Evolutionary conservation across 2,113 vertebrate genomes (phyloP).

Genomic region (Bubo bubo): DNA sequence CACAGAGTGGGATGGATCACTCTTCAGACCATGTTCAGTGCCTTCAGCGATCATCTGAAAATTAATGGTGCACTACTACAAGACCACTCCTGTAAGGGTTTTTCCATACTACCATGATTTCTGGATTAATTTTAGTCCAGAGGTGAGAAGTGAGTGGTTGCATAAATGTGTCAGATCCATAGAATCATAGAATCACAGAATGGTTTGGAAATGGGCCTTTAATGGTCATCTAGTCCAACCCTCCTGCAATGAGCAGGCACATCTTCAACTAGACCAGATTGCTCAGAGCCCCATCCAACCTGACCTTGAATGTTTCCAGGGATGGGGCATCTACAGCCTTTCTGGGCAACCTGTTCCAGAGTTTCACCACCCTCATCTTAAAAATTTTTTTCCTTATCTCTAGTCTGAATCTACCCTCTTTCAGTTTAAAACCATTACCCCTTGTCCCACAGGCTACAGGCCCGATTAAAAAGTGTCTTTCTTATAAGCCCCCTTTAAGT

Average conservation of each 20-base stretch:
- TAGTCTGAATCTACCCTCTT: background rate
- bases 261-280: background rate
- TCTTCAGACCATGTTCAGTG: background rate
- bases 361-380: background rate
- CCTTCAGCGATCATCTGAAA: background rate
- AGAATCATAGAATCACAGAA: background rate
- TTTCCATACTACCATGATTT: background rate
- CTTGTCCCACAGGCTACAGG: accelerated
- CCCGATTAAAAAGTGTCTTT: background rate
- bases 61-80: background rate
- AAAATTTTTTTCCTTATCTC: background rate
- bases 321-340: background rate
- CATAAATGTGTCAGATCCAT: background rate
- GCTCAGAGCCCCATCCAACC: background rate
- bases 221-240: background rate
- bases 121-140: background rate
- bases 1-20: background rate
- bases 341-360: background rate
- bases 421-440: background rate
- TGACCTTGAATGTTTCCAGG: background rate
- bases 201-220: background rate
- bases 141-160: background rate
- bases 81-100: background rate
- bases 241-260: background rate
- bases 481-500: background rate